phyloP scores from a whole-genome alignment of 1,140 invertebrate species.

The Tribolium castaneum region DNA sequence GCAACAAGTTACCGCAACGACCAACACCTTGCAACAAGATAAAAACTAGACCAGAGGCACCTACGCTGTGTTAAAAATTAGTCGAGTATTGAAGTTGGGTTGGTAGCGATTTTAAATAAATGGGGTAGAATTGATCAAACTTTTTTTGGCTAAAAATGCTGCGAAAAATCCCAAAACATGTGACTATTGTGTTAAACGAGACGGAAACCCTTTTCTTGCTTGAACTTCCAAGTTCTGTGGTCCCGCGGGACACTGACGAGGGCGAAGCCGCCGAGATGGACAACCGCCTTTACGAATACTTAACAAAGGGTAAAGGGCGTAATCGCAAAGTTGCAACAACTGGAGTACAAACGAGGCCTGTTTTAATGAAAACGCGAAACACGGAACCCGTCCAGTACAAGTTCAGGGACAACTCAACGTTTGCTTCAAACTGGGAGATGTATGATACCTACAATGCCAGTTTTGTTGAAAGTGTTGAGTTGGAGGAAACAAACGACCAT shows the following conservation, averaged over 20 bases:
- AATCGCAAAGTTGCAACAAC: conserved; percentile 71
- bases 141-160: conserved; percentile 30
- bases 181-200: conserved; percentile 73
- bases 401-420: conserved; percentile 69
- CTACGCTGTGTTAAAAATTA: no score
- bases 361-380: conserved; percentile 70
- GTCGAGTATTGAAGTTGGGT: no score
- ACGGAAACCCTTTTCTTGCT: conserved; percentile 74
- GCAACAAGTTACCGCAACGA: neutral
- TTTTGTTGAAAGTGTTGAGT: conserved; percentile 17
- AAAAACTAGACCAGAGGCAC: no score
- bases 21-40: neutral
- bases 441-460: conserved; percentile 71
- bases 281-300: conserved; percentile 74
- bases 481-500: neutral
- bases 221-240: conserved; percentile 73
- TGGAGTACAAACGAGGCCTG: conserved; percentile 74
- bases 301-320: conserved; percentile 72
- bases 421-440: conserved; percentile 80
- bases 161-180: conserved; percentile 63
- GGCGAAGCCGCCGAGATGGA: conserved; percentile 67
- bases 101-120: no score
- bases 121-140: conserved; percentile 11
- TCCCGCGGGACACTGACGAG: conserved; percentile 69
- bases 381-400: conserved; percentile 69